Percentiles rank a stretch among this genome's conserved stretches.
Conservation (phyloP, 2,888 invertebrate genomes). For the Aphidoletes aphidimyza region DNA sequence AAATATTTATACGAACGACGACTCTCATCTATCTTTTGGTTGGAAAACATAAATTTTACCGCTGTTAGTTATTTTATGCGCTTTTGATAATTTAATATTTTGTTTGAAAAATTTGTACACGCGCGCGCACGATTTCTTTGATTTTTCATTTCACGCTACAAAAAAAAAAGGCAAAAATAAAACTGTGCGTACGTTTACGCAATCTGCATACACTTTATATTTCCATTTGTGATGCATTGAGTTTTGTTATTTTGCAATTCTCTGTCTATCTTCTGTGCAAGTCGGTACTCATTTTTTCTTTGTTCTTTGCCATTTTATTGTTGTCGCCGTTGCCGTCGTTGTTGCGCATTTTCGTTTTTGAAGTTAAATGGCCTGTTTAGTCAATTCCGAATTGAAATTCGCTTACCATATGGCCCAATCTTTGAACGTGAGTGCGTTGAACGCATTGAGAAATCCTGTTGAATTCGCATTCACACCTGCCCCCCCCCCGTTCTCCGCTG, state of each 20-base stretch:
- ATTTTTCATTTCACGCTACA: not conserved
- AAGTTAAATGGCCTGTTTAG: conserved; percentile 47
- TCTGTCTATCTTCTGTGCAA: not conserved
- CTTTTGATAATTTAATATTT: conserved; percentile 52
- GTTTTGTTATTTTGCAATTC: too few species aligned
- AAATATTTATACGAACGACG: not conserved
- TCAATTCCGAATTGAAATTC: conserved; percentile 34
- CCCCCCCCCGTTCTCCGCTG: too few species aligned
- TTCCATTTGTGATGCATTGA: too few species aligned
- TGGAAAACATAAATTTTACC: conserved; percentile 5
- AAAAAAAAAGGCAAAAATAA: conserved; percentile 30
- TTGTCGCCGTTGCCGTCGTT: not conserved
- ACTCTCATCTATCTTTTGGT: conserved; percentile 34
- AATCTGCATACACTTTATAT: not conserved
- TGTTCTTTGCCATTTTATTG: not conserved
- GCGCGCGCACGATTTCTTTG: not conserved
- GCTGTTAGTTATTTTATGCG: not conserved
- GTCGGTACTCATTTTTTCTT: not conserved
- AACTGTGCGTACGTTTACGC: not conserved
- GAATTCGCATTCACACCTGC: too few species aligned
- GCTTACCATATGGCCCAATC: not conserved
- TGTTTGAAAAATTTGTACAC: conserved; percentile 48
- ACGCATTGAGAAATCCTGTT: too few species aligned
- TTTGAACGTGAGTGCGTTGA: not conserved
- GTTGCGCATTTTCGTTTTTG: conserved; percentile 44